A percentile compares a stretch with the other conserved stretches of the same genome.
Conservation (phyloP, 2,797 vertebrate genomes). For the Melopsittacus undulatus region DNA sequence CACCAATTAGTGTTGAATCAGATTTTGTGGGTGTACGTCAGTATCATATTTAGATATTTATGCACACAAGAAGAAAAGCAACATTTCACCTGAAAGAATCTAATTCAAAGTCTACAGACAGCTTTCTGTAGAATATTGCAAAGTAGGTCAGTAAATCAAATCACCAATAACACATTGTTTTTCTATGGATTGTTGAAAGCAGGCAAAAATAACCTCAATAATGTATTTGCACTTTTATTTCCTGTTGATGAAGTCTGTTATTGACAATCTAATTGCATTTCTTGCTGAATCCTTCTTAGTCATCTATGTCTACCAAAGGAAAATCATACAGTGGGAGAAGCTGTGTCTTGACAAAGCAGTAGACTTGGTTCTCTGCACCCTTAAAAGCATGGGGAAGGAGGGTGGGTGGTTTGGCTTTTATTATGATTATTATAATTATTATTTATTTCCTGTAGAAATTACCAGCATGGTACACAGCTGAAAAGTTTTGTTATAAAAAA, state of each 20-base stretch:
- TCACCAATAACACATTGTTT: not conserved
- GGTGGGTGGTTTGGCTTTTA: fast-evolving
- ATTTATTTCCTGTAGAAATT: not conserved
- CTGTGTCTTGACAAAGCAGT: fast-evolving
- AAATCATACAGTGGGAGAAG: not conserved
- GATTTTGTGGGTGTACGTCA: not conserved
- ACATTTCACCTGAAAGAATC: not conserved
- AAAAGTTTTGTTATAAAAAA: not conserved
- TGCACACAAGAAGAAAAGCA: not conserved
- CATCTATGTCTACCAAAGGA: not conserved
- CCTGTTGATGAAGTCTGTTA: not conserved
- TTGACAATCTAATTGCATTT: not conserved
- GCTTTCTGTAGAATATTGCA: not conserved
- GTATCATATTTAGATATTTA: not conserved
- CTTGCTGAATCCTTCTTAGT: not conserved
- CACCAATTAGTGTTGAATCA: not conserved
- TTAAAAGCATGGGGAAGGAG: not conserved
- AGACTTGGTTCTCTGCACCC: not conserved
- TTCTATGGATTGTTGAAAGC: not conserved
- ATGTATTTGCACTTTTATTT: not conserved
- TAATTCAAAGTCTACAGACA: not conserved
- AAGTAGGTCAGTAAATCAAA: constrained; percentile 42
- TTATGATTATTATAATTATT: not conserved
- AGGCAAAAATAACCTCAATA: not conserved
- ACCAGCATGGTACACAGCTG: not conserved